Conservation (phyloP, 2,888 invertebrate species). For the Agonopterix arenella region DNA sequence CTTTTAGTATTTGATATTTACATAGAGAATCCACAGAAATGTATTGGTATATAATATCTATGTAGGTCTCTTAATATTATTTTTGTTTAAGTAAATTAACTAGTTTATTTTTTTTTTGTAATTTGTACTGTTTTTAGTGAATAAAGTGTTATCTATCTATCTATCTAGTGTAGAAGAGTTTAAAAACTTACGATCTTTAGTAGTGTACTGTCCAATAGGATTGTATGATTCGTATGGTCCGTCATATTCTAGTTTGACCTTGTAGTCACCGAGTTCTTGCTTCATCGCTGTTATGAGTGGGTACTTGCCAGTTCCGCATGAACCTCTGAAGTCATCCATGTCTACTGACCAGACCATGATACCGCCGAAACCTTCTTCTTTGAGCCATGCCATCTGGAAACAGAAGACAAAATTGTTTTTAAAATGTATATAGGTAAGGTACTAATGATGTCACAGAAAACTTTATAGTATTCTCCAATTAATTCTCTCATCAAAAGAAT, state of each 20-base stretch:
- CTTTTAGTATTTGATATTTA: too few species aligned
- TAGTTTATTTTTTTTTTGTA: too few species aligned
- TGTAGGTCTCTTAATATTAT: too few species aligned
- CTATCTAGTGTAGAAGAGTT: too few species aligned
- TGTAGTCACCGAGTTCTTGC: conserved; percentile 89
- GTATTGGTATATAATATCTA: neutral
- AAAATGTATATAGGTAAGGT: too few species aligned
- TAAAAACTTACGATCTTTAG: conserved; percentile 88
- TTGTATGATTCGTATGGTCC: conserved; percentile 89
- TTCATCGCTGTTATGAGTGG: conserved; percentile 92
- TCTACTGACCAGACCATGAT: conserved; percentile 98
- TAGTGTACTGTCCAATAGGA: conserved; percentile 86
- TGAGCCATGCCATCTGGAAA: conserved; percentile 92
- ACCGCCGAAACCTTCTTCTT: conserved; percentile 95
- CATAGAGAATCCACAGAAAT: too few species aligned
- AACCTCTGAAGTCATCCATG: conserved; percentile 96
- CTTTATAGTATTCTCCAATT: too few species aligned
- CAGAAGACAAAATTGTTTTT: neutral
- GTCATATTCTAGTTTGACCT: conserved; percentile 88
- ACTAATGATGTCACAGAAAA: too few species aligned
- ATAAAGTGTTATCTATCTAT: too few species aligned
- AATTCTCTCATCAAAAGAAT: too few species aligned
- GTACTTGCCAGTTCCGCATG: conserved; percentile 93
- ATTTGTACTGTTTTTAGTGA: too few species aligned
- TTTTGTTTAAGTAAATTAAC: too few species aligned